A percentile compares a stretch with the other conserved stretches of the same genome.
These are phyloP conservation scores for Calidris pugnax DNA, from an alignment of 2,113 vertebrate genomes.

Conservation along the genomic window DNA sequence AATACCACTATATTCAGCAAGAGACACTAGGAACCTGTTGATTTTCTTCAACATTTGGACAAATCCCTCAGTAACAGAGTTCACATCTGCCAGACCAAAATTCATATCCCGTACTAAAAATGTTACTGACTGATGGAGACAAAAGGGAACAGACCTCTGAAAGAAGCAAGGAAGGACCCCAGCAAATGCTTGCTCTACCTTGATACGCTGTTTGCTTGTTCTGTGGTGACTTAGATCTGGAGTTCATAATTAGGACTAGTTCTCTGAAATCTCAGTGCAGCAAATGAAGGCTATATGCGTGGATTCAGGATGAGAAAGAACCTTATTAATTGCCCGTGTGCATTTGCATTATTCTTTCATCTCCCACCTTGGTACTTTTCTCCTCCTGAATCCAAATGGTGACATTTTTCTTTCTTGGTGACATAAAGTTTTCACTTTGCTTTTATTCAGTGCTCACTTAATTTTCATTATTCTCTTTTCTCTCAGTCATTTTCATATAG, in stretches of 20 bases:
- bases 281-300: neutral
- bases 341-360: constrained; percentile 37
- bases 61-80: neutral
- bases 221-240: neutral
- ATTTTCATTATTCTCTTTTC: neutral
- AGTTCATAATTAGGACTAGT: neutral
- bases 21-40: neutral
- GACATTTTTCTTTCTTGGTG: neutral
- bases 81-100: neutral
- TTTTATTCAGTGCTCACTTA: neutral
- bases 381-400: neutral
- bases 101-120: neutral
- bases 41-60: neutral
- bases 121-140: neutral
- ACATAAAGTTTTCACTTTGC: neutral
- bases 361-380: neutral
- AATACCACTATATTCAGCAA: neutral
- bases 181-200: neutral
- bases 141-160: neutral
- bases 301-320: neutral
- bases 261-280: neutral
- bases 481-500: neutral
- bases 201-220: neutral
- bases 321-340: neutral
- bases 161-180: neutral